Percentiles rank a stretch among this genome's conserved stretches.
phyloP scores from a whole-genome alignment of 2,888 invertebrate species.

The Dioctria rufipes region DNA sequence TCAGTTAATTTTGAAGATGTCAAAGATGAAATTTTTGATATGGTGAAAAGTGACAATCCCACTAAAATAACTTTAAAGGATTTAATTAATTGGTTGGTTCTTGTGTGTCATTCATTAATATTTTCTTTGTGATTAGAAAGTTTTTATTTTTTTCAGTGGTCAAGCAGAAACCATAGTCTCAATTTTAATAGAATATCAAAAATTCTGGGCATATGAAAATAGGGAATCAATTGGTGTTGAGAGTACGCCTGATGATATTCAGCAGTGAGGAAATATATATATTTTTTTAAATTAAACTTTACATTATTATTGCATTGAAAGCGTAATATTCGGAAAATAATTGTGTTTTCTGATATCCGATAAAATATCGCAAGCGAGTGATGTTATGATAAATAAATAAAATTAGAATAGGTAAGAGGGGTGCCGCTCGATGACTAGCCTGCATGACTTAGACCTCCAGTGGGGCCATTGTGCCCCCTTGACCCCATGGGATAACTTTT shows the following conservation, averaged over 20 bases:
- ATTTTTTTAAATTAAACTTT: too few species aligned
- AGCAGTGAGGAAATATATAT: too few species aligned
- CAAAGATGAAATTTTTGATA: constrained; percentile 98
- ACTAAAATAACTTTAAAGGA: constrained; percentile 89
- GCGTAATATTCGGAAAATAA: too few species aligned
- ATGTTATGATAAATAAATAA: too few species aligned
- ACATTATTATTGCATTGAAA: too few species aligned
- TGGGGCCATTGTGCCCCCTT: too few species aligned
- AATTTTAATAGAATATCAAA: constrained; percentile 94
- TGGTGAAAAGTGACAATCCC: constrained; percentile 92
- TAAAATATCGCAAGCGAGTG: too few species aligned
- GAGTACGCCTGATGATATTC: constrained; percentile 66
- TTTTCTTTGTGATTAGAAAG: not conserved
- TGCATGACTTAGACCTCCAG: too few species aligned
- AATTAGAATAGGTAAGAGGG: too few species aligned
- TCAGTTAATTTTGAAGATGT: constrained; percentile 94
- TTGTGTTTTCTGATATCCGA: too few species aligned
- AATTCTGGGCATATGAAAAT: constrained; percentile 98
- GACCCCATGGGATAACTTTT: too few species aligned
- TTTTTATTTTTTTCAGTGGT: constrained; percentile 77
- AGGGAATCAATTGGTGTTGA: constrained; percentile 85
- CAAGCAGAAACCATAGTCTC: constrained; percentile 95
- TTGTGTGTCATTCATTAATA: not conserved
- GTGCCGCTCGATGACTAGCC: too few species aligned
- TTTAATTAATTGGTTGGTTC: constrained; percentile 79